Base-by-base conservation (phyloP, 2,888 invertebrate species). In the Ferdinandea cuprea region DNA sequence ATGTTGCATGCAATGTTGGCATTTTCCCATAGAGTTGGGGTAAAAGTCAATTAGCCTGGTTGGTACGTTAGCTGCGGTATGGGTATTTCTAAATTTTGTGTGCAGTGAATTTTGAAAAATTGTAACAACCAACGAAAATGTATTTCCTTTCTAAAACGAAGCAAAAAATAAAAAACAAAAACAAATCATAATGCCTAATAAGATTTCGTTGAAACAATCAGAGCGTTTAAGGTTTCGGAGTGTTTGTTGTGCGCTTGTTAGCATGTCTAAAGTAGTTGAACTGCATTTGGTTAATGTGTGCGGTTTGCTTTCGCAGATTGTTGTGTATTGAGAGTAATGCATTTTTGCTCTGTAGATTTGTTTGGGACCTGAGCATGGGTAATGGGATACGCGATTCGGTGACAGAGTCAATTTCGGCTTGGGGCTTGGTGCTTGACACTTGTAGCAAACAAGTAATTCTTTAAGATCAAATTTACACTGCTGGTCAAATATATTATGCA, bases 11-110 rank as follows among this genome's bases (percentile, higher is more conserved):
- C 30, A 58, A 21, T 59, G 44, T 44, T 76, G 48, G 68, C 17
- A 68, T 73, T 68, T 83, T 72, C 78, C 63, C 77, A 83, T 73
- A 17, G 40, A 68, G 73, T 68, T 52, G 61, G 78, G 76, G 73
- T 73, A 83, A 78, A 78, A 83, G 83, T 83, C 83, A 83, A 83
- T 83, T 83, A 78, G 78, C 72, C 50, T 78, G 56, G 46, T 56
- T 68, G 56, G 66, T 37, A 56, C 32, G 66, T 52, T 71, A 65
- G 71, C 40, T 68, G 54, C 44, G 42, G 42, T 32, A 44, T 13
- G 30, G 46, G 25, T 77, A 61, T 81, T 83, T 78, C 78, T 44
- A 52, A 78, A 73, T 61, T 21, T 48, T 44, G 50, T 78, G 73
- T 58, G 56, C 72, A 46, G 30, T 78, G 68, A 61, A 32, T 73